A percentile compares a stretch with the other conserved stretches of the same genome.
Conservation (phyloP, 2,113 vertebrate species). For the Sebastes schlegelii region DNA sequence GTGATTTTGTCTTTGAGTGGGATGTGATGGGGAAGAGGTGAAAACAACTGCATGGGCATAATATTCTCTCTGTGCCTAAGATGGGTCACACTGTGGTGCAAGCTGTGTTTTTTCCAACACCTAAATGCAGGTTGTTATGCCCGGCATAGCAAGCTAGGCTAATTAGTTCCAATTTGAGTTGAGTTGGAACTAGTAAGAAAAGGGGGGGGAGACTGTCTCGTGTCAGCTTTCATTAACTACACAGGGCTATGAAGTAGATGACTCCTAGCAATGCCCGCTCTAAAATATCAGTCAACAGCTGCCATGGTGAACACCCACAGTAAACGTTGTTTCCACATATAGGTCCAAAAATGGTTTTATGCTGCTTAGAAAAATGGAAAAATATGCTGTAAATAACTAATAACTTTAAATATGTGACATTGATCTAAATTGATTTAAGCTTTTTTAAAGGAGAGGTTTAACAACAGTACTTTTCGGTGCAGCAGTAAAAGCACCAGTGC, state of each 20-base stretch:
- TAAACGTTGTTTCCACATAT: no score
- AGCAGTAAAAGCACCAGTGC: background rate
- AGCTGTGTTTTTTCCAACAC: background rate
- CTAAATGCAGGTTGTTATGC: background rate
- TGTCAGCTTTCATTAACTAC: background rate
- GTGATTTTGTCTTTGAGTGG: conserved; percentile 53
- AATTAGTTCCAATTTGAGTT: no score
- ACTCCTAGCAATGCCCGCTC: no score
- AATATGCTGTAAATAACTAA: background rate
- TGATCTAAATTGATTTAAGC: no score
- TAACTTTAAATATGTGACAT: background rate
- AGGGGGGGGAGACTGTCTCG: background rate
- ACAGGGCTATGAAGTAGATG: background rate
- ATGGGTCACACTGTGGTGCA: background rate
- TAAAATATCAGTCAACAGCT: no score
- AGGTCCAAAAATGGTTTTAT: background rate
- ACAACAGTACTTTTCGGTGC: background rate
- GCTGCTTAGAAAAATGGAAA: background rate
- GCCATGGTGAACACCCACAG: no score
- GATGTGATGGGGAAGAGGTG: conserved; percentile 6
- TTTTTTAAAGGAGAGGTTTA: background rate
- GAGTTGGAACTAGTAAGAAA: background rate
- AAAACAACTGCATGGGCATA: conserved; percentile 38
- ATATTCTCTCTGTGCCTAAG: conserved; percentile 9
- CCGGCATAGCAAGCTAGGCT: no score